These are phyloP conservation scores for Falco columbarius DNA, from an alignment of 2,797 vertebrate species.

Conservation along the genomic window DNA sequence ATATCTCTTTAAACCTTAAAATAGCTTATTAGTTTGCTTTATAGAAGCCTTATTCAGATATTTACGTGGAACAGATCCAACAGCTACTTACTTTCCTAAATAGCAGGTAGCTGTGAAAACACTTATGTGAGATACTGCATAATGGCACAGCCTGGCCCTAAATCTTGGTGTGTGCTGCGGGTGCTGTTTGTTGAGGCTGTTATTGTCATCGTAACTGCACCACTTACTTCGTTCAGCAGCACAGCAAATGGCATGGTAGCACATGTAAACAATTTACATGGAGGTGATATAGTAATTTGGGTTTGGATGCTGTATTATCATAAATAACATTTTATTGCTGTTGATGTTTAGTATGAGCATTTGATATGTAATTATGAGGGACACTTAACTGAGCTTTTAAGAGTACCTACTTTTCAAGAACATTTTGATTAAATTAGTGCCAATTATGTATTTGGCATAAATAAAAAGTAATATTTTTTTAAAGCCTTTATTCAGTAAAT, in stretches of 20 bases:
- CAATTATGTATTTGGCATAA: neutral
- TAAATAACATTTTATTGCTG: neutral
- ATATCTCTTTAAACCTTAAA: neutral
- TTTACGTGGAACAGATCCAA: neutral
- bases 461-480: neutral
- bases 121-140: rapidly evolving
- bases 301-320: neutral
- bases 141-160: neutral
- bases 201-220: rapidly evolving
- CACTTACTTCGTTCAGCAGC: neutral
- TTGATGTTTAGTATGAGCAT: neutral
- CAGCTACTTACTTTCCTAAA: neutral
- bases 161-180: neutral
- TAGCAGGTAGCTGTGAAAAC: neutral
- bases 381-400: neutral
- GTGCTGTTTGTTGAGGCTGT: neutral
- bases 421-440: conserved; percentile 51
- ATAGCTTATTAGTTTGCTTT: neutral
- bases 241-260: neutral
- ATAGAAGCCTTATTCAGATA: neutral
- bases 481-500: conserved; percentile 52
- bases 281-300: neutral
- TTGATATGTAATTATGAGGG: neutral
- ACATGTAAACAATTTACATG: neutral
- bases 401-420: conserved; percentile 26